Percentiles rank a stretch among this genome's conserved stretches.
Conservation (phyloP, 2,888 invertebrate species). For the Eupithecia centaureata region DNA sequence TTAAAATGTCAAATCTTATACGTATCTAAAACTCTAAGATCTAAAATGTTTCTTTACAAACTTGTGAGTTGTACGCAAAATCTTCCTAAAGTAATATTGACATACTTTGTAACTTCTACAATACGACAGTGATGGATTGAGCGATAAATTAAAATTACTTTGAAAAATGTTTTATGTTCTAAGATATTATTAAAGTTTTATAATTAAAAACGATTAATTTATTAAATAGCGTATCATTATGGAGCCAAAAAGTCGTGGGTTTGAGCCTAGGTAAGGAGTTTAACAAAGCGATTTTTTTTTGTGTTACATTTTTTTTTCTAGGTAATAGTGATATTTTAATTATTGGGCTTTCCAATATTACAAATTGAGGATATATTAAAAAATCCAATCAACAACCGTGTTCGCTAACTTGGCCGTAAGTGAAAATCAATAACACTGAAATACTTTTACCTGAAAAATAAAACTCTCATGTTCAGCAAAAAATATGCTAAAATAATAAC, state of each 20-base stretch:
- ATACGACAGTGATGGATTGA: slow-evolving; percentile 17
- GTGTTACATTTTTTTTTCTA: no score
- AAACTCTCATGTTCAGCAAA: slow-evolving; percentile 13
- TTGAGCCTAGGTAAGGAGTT: no score
- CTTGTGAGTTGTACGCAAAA: neutral
- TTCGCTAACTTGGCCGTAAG: neutral
- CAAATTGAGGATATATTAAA: no score
- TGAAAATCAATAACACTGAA: slow-evolving; percentile 2
- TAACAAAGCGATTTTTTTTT: no score
- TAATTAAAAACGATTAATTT: neutral
- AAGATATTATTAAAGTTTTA: neutral
- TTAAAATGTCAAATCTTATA: neutral
- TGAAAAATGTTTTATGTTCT: neutral
- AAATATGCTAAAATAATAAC: slow-evolving; percentile 17
- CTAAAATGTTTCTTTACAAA: slow-evolving; percentile 2
- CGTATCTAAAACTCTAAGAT: no score
- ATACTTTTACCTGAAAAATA: slow-evolving; percentile 4
- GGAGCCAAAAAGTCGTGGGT: no score
- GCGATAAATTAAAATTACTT: slow-evolving; percentile 7
- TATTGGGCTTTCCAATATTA: no score
- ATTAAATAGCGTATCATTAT: no score
- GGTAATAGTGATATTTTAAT: no score
- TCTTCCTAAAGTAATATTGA: slow-evolving; percentile 15
- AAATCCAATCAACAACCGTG: neutral
- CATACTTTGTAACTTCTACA: slow-evolving; percentile 3